Evolutionary conservation across 2,797 vertebrate species (phyloP), one percentile per base, ranked within the genome.

Genomic region (Propithecus perrieri): DNA sequence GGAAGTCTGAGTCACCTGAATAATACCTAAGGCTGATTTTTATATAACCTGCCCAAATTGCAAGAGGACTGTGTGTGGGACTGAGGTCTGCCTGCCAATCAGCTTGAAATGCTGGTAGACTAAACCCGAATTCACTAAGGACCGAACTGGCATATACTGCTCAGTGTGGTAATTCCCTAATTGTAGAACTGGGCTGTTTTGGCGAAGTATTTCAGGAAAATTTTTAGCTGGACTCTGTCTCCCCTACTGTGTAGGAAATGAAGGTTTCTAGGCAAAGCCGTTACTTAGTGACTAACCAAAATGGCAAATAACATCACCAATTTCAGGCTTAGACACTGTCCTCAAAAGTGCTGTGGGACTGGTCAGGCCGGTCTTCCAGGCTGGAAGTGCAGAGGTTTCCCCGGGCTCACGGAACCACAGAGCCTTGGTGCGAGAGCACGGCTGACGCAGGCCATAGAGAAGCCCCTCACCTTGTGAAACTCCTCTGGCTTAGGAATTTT

Each of bases 241-340:
- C 12, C 17, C 65, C 11, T 78, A 59, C 89, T 95, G 12, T 61
- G 55, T 55, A 90, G 95, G 86, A 94, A 81, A 84, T 11, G 30
- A 88, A 94, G 41, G 12, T 71, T 80, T 96, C 46, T 95, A 90
- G 91, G 61, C 81, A 84, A 94, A 96, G 84, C 13, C 50, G 86
- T 97, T 55, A 74, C 81, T 97, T 53, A n/a, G 48, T 76, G 95
- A 95, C 81, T 95, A 92, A 94, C 57, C 69, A 86, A 84, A 92
- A 67, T 84, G 48, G 93, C 95, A 79, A 93, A 59, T 20, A 61
- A 43, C 7, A 7, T 83, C 88, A 75, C 74, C 38, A 72, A 30
- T 43, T 89, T 43, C 61, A 41, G 75, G 50, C 91, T 93, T 80
- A 74, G 84, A 75, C 75, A 5, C 65, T 53, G 71, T 74, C 83